Evolutionary conservation across 2,888 invertebrate genomes (phyloP).

Genomic region (Oxytorus armatus): DNA sequence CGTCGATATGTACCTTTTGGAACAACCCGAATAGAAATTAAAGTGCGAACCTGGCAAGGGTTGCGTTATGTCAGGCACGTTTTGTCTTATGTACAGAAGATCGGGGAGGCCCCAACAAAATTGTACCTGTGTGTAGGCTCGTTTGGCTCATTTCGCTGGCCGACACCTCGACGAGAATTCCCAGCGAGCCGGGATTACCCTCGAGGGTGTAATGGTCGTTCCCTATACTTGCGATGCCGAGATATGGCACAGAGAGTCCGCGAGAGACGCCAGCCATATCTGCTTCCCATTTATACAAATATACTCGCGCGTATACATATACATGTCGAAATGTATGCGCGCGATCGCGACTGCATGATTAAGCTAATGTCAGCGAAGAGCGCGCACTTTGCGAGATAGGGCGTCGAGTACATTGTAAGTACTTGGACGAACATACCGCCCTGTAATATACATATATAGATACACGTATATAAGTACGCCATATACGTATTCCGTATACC

Average conservation of each 20-base stretch:
- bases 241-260: neutral
- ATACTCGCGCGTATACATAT: neutral
- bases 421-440: conserved; percentile 42
- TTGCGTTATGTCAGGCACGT: no score
- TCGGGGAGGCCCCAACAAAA: no score
- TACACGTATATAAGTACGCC: conserved; percentile 21
- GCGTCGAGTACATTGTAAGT: conserved; percentile 63
- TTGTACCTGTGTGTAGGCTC: no score
- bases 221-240: neutral
- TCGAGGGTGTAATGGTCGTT: neutral
- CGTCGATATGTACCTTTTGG: no score
- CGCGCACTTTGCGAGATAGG: conserved; percentile 64
- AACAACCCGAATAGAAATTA: no score
- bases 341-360: conserved; percentile 68
- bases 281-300: conserved; percentile 10
- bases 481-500: conserved; percentile 50
- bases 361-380: conserved; percentile 68
- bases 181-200: neutral
- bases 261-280: conserved; percentile 11
- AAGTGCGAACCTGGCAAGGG: no score
- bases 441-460: conserved; percentile 19
- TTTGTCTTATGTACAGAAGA: no score
- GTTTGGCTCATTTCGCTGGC: no score
- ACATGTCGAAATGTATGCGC: conserved; percentile 34
- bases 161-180: no score